phyloP scores from a whole-genome alignment of 2,888 invertebrate species.

The Stomorhina lunata region DNA sequence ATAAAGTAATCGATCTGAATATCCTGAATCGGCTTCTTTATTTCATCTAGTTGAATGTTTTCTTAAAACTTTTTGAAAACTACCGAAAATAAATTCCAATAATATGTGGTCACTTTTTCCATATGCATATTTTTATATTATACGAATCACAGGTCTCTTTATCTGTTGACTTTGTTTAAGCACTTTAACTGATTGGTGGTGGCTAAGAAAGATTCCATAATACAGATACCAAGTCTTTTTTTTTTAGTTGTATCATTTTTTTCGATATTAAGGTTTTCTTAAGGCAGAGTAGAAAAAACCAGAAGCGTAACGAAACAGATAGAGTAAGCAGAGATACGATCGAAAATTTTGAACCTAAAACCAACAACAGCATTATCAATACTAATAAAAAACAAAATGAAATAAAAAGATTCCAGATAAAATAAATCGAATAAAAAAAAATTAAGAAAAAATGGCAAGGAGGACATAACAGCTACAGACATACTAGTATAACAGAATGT shows the following conservation, averaged over 20 bases:
- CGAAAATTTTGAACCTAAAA: slow-evolving; percentile 42
- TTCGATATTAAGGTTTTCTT: neutral
- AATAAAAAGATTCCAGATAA: slow-evolving; percentile 58
- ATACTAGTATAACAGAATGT: slow-evolving; percentile 13
- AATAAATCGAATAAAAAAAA: slow-evolving; percentile 50
- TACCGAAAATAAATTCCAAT: slow-evolving; percentile 63
- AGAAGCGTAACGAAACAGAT: slow-evolving; percentile 78
- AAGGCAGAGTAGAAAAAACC: slow-evolving; percentile 72
- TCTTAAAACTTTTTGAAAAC: slow-evolving; percentile 39
- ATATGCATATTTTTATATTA: neutral
- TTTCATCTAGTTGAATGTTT: slow-evolving; percentile 37
- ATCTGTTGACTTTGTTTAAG: slow-evolving; percentile 56
- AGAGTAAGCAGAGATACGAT: slow-evolving; percentile 68
- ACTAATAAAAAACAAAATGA: slow-evolving; percentile 47
- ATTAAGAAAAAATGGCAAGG: slow-evolving; percentile 28
- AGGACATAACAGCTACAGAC: slow-evolving; percentile 13
- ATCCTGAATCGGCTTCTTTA: slow-evolving; percentile 57
- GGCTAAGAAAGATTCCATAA: slow-evolving; percentile 52
- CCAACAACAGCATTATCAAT: slow-evolving; percentile 21
- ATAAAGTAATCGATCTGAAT: slow-evolving; percentile 65
- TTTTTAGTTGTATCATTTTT: slow-evolving; percentile 32
- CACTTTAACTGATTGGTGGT: slow-evolving; percentile 63
- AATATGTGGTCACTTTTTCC: slow-evolving; percentile 48
- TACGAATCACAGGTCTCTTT: slow-evolving; percentile 21
- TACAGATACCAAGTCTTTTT: slow-evolving; percentile 5